Evolutionary conservation across 2,888 invertebrate species (phyloP), one percentile per base, ranked within the genome.

Genomic region (Apocheima hispidaria): DNA sequence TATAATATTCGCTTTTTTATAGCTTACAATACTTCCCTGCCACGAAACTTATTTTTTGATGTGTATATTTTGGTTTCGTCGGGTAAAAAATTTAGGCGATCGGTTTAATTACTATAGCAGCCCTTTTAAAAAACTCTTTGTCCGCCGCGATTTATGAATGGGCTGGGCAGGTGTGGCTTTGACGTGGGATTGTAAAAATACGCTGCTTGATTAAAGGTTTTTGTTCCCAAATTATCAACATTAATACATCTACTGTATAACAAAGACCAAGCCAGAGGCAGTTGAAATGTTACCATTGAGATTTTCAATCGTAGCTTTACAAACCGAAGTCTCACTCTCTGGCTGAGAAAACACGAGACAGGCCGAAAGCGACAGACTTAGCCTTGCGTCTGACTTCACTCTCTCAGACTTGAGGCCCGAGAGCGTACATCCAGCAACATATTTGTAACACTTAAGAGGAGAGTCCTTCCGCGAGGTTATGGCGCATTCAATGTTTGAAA

Each of bases 51-150:
- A n/a, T n/a, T n/a, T n/a, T n/a, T n/a, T n/a, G n/a, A n/a, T n/a
- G n/a, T n/a, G n/a, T n/a, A n/a, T n/a, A n/a, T n/a, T n/a, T n/a
- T n/a, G n/a, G n/a, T n/a, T n/a, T n/a, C n/a, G n/a, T n/a, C n/a
- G n/a, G n/a, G n/a, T n/a, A n/a, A n/a, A n/a, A n/a, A n/a, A n/a
- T n/a, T 20, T 12, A 12, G 23, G 18, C 14, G 26, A 9, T 5
- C 16, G 16, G 26, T 43, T 43, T 26, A 43, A 43, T n/a, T n/a
- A n/a, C n/a, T n/a, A n/a, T 14, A 43, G 20, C 3, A 20, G 12
- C 18, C 1, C 5, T 49, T 68, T 50, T 43, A 41, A n/a, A 41
- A n/a, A 28, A 26, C 28, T 36, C 18, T 53, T 48, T 53, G 9
- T 51, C 33, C 21, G 21, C 21, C 10, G 14, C 1, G 44, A 16